Base-by-base conservation (phyloP, 1,140 invertebrate species). In the Drosophila lowei region DNA sequence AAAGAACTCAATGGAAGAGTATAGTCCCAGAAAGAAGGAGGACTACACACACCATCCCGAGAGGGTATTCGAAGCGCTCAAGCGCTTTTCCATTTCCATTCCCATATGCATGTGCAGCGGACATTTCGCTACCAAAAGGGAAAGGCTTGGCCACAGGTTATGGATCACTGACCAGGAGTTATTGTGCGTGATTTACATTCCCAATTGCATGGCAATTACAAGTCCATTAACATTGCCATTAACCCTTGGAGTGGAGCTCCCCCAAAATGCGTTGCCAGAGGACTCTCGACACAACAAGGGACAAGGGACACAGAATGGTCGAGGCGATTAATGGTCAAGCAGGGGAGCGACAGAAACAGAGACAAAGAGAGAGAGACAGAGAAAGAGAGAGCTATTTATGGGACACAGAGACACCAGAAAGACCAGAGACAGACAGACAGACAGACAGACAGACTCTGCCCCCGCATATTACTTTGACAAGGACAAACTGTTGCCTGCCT, bases 161-260 rank as follows among this genome's bases (percentile, higher is more conserved):
- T 53, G 54, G 44, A 56, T 64, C 53, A 30, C 61, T 23, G 13
- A 13, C 23, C 34, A n/a, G 66, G 34, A 68, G 78, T 59, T 78
- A 60, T 73, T 53, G 70, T 59, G 77, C 67, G 66, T 61, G 70
- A 86, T 86, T 85, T 81, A 88, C 77, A 88, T 79, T 65, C 60
- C 71, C 81, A 81, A 88, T 81, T 75, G 70, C 77, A 74, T 74
- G 83, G 71, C 83, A 86, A 86, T 86, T 88, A 86, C 81, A 88
- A 66, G 81, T 65, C 77, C 79, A 86, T 86, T 86, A 86, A 86
- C 83, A 86, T 81, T 77, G 73, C 77, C 81, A 85, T 86, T 85
- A 86, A 86, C 68, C 64, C 80, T 77, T 65, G 68, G 43, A 86
- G 62, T 73, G 77, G 4, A 38, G 16, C 64, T 25, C 8, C 63